Conservation (phyloP, 2,113 vertebrate genomes). For the Procapra przewalskii region DNA sequence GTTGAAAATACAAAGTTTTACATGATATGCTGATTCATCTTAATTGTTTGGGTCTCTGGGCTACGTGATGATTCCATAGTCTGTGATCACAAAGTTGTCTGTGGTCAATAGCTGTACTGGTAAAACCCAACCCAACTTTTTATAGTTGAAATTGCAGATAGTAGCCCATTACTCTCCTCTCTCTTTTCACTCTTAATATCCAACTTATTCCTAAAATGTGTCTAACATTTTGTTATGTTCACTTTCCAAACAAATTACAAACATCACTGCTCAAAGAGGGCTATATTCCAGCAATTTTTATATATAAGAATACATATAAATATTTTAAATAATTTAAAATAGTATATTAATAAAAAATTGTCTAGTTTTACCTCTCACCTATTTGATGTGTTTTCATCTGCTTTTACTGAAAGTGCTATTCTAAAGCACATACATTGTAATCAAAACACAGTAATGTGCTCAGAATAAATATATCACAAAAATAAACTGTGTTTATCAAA, state of each 20-base stretch:
- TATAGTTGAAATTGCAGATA: background rate
- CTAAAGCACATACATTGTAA: background rate
- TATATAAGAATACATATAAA: background rate
- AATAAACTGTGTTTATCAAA: background rate
- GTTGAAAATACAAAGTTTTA: background rate
- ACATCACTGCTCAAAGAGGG: background rate
- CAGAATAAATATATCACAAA: background rate
- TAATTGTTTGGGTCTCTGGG: background rate
- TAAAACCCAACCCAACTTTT: background rate
- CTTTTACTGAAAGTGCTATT: background rate
- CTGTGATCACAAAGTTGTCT: background rate
- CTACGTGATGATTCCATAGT: background rate
- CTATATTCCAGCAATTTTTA: background rate
- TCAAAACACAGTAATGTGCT: background rate
- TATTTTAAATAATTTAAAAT: background rate
- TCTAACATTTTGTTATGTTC: background rate
- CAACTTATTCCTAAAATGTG: background rate
- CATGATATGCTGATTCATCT: background rate
- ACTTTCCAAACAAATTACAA: background rate
- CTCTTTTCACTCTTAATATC: background rate
- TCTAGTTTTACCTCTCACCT: background rate
- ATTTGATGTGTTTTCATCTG: background rate
- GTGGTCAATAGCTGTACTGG: background rate
- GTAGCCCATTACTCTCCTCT: background rate
- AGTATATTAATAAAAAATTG: background rate